These are phyloP conservation scores for Hymenopus coronatus DNA, from an alignment of 2,888 invertebrate species.

Conservation along the genomic window DNA sequence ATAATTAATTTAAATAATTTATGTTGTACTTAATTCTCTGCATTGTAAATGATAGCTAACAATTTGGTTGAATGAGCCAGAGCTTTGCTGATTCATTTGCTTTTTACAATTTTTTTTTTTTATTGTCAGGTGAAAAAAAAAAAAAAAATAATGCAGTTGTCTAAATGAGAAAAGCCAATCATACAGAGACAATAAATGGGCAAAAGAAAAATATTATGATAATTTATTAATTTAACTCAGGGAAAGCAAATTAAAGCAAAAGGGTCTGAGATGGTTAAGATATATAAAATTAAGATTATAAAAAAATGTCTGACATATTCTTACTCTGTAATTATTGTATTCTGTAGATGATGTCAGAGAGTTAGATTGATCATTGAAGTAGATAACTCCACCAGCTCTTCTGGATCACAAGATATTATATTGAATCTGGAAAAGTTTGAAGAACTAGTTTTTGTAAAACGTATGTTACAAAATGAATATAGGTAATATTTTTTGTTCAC, in stretches of 20 bases:
- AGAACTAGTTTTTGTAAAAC: not conserved
- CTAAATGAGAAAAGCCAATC: too few species aligned
- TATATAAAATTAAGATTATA: not conserved
- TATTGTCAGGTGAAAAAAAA: too few species aligned
- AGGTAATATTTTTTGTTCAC: not conserved
- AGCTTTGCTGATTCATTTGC: too few species aligned
- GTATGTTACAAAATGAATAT: not conserved
- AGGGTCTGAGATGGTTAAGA: too few species aligned
- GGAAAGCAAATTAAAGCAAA: too few species aligned
- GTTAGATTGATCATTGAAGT: not conserved
- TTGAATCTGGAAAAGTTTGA: not conserved
- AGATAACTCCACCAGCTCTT: not conserved
- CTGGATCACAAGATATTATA: not conserved
- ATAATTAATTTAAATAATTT: not conserved
- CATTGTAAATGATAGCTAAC: too few species aligned
- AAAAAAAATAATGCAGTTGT: too few species aligned
- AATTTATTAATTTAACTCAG: not conserved
- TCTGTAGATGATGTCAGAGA: not conserved
- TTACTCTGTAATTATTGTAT: not conserved
- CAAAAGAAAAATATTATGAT: not conserved
- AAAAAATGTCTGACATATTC: not conserved
- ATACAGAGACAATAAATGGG: too few species aligned
- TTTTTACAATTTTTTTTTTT: too few species aligned
- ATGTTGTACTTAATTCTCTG: too few species aligned
- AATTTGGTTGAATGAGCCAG: too few species aligned